These are phyloP conservation scores for Tachina fera DNA, from an alignment of 2,888 invertebrate genomes.

Conservation along the genomic window DNA sequence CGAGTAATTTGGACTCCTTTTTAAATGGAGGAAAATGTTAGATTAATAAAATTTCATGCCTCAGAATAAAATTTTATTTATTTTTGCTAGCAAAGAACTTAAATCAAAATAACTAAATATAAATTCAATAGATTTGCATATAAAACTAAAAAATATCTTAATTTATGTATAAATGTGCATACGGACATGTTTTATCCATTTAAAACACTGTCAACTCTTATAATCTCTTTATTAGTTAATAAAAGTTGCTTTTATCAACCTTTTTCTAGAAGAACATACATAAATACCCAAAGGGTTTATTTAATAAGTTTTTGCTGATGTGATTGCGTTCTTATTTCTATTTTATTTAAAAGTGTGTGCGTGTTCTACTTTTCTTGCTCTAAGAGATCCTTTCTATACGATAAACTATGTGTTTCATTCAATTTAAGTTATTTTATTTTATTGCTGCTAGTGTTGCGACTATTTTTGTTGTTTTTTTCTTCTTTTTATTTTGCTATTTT, in stretches of 20 bases:
- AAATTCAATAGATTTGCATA: too few species aligned
- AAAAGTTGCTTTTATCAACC: constrained; percentile 46
- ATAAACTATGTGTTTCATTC: constrained; percentile 62
- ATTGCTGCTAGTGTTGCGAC: constrained; percentile 22
- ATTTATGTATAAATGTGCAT: too few species aligned
- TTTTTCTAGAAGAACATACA: constrained; percentile 15
- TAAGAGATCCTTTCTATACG: constrained; percentile 47
- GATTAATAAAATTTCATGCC: too few species aligned
- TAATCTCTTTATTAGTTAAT: constrained; percentile 19
- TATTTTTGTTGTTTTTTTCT: constrained; percentile 1
- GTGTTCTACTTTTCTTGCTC: neutral
- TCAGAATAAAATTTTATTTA: too few species aligned
- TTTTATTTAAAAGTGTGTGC: neutral
- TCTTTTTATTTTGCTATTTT: constrained; percentile 30
- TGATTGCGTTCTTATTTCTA: neutral
- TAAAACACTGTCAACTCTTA: constrained; percentile 25
- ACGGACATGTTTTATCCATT: neutral
- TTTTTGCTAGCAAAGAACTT: too few species aligned
- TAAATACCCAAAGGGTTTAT: constrained; percentile 59
- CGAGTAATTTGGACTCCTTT: too few species aligned
- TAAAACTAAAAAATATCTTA: too few species aligned
- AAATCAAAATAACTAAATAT: too few species aligned
- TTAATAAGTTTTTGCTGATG: constrained; percentile 37
- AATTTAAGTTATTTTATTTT: constrained; percentile 58
- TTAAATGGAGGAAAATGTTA: too few species aligned